These are phyloP conservation scores for Paracyclopina nana DNA, from an alignment of 1,140 invertebrate genomes.

Conservation along the genomic window DNA sequence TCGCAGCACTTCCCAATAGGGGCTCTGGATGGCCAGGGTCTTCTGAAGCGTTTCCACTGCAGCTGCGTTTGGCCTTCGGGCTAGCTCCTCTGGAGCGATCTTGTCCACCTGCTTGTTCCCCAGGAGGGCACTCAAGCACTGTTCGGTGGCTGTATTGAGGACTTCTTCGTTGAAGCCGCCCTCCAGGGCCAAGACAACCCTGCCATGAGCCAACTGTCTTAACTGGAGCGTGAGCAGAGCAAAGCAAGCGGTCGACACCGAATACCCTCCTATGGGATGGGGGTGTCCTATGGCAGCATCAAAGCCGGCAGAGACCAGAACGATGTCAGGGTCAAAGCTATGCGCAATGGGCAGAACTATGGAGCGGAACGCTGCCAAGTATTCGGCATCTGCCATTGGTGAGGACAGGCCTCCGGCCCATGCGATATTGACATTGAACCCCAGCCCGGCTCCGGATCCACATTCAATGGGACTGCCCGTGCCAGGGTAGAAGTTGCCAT, in stretches of 20 bases:
- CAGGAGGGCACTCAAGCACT: constrained; percentile 73
- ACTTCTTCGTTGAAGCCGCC: constrained; percentile 88
- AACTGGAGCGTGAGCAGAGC: constrained; percentile 88
- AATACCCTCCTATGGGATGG: constrained; percentile 81
- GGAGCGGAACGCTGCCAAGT: constrained; percentile 83
- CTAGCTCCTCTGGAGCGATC: constrained; percentile 53
- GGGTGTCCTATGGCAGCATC: constrained; percentile 86
- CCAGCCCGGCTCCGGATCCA: constrained; percentile 40
- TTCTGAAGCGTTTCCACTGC: constrained; percentile 69
- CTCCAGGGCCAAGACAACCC: constrained; percentile 68
- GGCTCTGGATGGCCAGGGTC: constrained; percentile 55
- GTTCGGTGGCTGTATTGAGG: constrained; percentile 92
- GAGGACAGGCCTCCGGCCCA: constrained; percentile 80
- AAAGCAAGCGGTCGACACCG: constrained; percentile 80
- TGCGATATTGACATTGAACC: constrained; percentile 90
- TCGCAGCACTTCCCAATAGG: constrained; percentile 23
- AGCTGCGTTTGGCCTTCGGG: constrained; percentile 52
- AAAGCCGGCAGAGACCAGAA: constrained; percentile 92
- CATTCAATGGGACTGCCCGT: constrained; percentile 67
- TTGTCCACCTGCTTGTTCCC: constrained; percentile 51
- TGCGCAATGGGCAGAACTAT: constrained; percentile 76
- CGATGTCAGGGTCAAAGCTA: constrained; percentile 69
- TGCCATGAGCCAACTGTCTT: constrained; percentile 68
- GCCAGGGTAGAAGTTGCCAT: constrained; percentile 98
- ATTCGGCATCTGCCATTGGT: constrained; percentile 90